These are phyloP conservation scores for Clarias macrocephalus DNA, from an alignment of 2,113 vertebrate genomes.

Conservation along the genomic window DNA sequence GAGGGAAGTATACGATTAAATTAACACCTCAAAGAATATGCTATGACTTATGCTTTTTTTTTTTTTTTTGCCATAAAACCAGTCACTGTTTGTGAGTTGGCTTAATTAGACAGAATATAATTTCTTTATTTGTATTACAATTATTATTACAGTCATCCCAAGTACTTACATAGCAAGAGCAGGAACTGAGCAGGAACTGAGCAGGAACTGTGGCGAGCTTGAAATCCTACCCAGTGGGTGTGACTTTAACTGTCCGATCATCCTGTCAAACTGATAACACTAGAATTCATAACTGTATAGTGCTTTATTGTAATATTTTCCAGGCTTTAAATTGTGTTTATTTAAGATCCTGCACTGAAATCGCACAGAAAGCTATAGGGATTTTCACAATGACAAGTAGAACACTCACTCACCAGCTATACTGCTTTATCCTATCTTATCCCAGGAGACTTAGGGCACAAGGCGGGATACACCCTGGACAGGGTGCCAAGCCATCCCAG, in stretches of 20 bases:
- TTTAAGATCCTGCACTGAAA: background rate
- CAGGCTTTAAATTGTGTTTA: background rate
- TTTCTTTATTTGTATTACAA: background rate
- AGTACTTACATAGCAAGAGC: background rate
- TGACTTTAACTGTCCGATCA: background rate
- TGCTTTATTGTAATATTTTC: background rate
- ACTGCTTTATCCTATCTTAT: too few relatives aligned
- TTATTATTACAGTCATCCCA: background rate
- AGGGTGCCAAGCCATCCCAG: too few relatives aligned
- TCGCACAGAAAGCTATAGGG: background rate
- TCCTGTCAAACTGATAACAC: background rate
- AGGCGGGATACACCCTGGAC: too few relatives aligned
- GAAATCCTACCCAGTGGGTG: background rate
- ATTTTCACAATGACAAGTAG: background rate
- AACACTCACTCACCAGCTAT: background rate
- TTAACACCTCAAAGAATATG: background rate
- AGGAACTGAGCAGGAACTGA: background rate
- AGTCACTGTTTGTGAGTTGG: background rate
- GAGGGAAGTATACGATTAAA: constrained; percentile 20
- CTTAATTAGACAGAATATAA: background rate
- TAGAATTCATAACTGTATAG: background rate
- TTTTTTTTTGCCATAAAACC: background rate
- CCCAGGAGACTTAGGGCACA: too few relatives aligned
- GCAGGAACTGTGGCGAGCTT: too few relatives aligned
- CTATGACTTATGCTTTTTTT: background rate